Percentiles rank a stretch among this genome's conserved stretches.
Conservation (phyloP, 2,888 invertebrate species). For the Dione juno region DNA sequence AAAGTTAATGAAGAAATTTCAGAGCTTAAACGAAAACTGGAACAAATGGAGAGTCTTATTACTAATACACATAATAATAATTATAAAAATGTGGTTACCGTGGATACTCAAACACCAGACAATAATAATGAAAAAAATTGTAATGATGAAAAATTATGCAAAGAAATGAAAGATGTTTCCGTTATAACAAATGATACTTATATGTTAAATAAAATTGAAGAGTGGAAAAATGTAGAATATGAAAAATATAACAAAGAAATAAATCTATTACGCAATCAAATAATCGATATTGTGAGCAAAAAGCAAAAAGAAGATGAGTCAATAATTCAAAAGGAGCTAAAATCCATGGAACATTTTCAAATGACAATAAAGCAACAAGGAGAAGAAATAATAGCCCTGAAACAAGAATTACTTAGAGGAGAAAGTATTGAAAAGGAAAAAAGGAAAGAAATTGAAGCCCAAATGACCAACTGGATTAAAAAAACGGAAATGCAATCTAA, state of each 20-base stretch:
- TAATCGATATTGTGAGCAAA: slow-evolving; percentile 68
- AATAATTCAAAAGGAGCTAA: slow-evolving; percentile 55
- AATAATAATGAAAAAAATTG: slow-evolving; percentile 34
- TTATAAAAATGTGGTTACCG: slow-evolving; percentile 6
- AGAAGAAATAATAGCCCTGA: slow-evolving; percentile 75
- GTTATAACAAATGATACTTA: slow-evolving; percentile 64
- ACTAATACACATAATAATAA: slow-evolving; percentile 30
- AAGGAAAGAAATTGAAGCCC: slow-evolving; percentile 64
- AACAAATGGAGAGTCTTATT: slow-evolving; percentile 72
- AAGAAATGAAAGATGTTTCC: slow-evolving; percentile 65
- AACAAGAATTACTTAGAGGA: slow-evolving; percentile 71
- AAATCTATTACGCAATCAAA: slow-evolving; percentile 69
- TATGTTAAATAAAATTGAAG: slow-evolving; percentile 71
- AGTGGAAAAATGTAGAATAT: slow-evolving; percentile 80
- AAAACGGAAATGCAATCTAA: slow-evolving; percentile 68
- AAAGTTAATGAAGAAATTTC: slow-evolving; percentile 80
- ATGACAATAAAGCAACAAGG: slow-evolving; percentile 79
- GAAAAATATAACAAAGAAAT: slow-evolving; percentile 82
- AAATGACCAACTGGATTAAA: slow-evolving; percentile 66
- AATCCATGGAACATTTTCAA: slow-evolving; percentile 69
- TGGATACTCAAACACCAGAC: slow-evolving; percentile 26
- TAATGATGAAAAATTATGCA: slow-evolving; percentile 43
- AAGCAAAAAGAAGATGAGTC: slow-evolving; percentile 60
- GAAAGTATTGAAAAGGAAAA: slow-evolving; percentile 59
- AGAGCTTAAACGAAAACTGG: slow-evolving; percentile 75